These are phyloP conservation scores for Listronotus bonariensis DNA, from an alignment of 1,140 invertebrate genomes.

Conservation along the genomic window DNA sequence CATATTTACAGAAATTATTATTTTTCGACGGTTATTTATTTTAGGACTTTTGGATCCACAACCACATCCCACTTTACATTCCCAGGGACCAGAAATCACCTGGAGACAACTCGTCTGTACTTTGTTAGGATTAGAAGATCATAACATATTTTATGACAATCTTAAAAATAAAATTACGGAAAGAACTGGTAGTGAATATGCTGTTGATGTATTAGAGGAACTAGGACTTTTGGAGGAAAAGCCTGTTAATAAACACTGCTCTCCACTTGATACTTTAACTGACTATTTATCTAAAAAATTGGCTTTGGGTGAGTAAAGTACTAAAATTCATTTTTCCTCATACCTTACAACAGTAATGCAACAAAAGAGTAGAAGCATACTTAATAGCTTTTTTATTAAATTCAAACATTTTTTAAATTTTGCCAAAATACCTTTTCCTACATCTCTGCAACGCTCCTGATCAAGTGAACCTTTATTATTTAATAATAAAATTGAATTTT, in stretches of 20 bases:
- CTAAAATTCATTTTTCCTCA: too few species aligned
- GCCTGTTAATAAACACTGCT: slow-evolving; percentile 78
- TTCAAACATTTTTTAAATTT: too few species aligned
- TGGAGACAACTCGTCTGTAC: slow-evolving; percentile 92
- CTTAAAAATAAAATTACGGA: slow-evolving; percentile 81
- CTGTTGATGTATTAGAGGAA: slow-evolving; percentile 75
- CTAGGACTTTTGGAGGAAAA: slow-evolving; percentile 87
- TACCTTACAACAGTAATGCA: too few species aligned
- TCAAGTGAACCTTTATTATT: too few species aligned
- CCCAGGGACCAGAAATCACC: slow-evolving; percentile 92
- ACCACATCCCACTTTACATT: slow-evolving; percentile 86
- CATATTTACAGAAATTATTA: too few species aligned
- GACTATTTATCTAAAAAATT: slow-evolving; percentile 88
- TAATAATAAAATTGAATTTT: too few species aligned
- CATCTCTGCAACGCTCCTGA: too few species aligned
- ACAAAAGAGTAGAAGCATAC: too few species aligned
- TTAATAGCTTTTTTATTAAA: too few species aligned
- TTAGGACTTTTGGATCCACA: slow-evolving; percentile 83
- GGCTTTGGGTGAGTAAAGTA: slow-evolving; percentile 67
- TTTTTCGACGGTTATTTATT: background rate
- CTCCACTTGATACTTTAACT: slow-evolving; percentile 90
- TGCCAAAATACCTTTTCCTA: too few species aligned
- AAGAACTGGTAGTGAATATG: slow-evolving; percentile 70
- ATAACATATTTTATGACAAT: slow-evolving; percentile 92
- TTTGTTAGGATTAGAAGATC: slow-evolving; percentile 80